Percentiles rank a stretch among this genome's conserved stretches.
These are phyloP conservation scores for Acanthosepion esculentum DNA, from an alignment of 2,888 invertebrate species.

Conservation along the genomic window DNA sequence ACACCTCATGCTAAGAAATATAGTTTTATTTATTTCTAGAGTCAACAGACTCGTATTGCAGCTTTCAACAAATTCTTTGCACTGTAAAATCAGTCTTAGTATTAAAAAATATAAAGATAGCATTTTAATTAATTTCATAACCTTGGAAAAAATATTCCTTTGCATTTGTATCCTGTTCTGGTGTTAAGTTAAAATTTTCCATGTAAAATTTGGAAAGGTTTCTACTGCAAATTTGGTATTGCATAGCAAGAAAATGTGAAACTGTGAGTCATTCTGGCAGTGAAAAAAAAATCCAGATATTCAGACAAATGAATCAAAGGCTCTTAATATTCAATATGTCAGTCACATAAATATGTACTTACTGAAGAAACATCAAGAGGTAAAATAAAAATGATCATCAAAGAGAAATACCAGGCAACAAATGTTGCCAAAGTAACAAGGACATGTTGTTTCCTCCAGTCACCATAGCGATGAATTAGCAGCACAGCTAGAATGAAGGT, in stretches of 20 bases:
- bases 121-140: too few species aligned
- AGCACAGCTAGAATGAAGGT: conserved; percentile 85
- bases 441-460: conserved; percentile 93
- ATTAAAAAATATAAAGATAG: too few species aligned
- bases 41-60: too few species aligned
- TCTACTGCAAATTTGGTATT: too few species aligned
- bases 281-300: background rate
- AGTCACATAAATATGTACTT: conserved; percentile 76
- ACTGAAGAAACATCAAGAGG: conserved; percentile 98
- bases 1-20: too few species aligned
- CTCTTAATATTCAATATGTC: background rate
- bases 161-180: too few species aligned
- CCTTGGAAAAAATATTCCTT: too few species aligned
- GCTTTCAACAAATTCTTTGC: too few species aligned
- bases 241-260: background rate
- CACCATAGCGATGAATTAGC: conserved; percentile 93
- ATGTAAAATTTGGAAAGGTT: too few species aligned
- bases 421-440: conserved; percentile 94
- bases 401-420: conserved; percentile 98
- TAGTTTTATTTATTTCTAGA: too few species aligned
- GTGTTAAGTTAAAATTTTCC: too few species aligned
- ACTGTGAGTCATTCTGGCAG: background rate
- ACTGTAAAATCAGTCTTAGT: too few species aligned
- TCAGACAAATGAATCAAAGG: background rate
- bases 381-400: conserved; percentile 96